Base-by-base conservation (phyloP, 2,888 invertebrate species). In the Drosophila kambysellisi region DNA sequence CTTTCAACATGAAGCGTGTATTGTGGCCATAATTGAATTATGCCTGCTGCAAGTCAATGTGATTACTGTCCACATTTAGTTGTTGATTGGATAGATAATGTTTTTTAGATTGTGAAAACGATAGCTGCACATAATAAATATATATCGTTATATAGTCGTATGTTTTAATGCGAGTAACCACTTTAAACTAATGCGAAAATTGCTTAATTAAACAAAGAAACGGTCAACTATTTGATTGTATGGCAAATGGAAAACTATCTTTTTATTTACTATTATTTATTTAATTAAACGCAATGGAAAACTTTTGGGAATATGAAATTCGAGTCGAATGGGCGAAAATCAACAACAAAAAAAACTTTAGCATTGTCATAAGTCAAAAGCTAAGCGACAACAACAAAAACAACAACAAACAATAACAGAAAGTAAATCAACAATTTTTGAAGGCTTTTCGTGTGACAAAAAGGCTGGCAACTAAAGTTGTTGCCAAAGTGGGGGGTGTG, bases 21-120 rank as follows among this genome's bases (percentile, higher is more conserved):
- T 70, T 88, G 83, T 56, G 72, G 71, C 72, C 84, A 87, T 87
- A 89, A 87, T 89, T 89, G 74, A 87, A 84, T 84, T 89, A 89
- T 87, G 84, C 71, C 57, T 48, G 70, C 57, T 62, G 68, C 73
- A 66, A 74, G 68, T 69, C 69, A 50, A 53, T 35, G 53, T 59
- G 53, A 63, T 56, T 60, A 43, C 46, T 33, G 25, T 17, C 32
- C 43, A 41, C 57, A 32, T 43, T 68, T 64, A 62, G 76, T 60
- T 53, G 65, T 69, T 76, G 81, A 76, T 81, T 76, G 58, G 58
- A 56, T 59, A 50, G 81, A 76, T 76, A 79, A 63, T 72, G 81
- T 76, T 72, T 68, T 76, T 57, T 39, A 76, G 76, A 58, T 79
- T 54, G 76, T 80, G 77, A 48, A 67, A 78, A 74, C 50, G 62